Evolutionary conservation across 2,888 invertebrate species (phyloP).

Genomic region (Synanthedon vespiformis): DNA sequence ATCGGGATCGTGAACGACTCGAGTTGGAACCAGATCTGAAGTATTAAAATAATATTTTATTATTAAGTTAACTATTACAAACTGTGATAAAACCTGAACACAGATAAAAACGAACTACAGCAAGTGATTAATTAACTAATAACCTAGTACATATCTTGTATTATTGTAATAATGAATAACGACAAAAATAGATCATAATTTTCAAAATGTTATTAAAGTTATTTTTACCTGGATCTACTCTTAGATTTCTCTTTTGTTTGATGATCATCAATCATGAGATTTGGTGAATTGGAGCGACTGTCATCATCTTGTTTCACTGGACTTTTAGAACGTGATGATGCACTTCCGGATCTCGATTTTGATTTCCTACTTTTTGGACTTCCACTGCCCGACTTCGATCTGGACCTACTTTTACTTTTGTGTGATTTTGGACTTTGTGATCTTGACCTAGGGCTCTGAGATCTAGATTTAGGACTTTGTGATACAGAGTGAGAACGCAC

Average conservation of each 20-base stretch:
- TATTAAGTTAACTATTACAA: too few species aligned
- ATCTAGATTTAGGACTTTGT: conserved; percentile 30
- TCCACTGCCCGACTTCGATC: conserved; percentile 56
- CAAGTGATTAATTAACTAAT: too few species aligned
- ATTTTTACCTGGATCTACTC: conserved; percentile 45
- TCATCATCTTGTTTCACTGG: conserved; percentile 44
- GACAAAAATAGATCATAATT: too few species aligned
- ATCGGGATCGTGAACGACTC: conserved; percentile 53
- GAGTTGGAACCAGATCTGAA: conserved; percentile 47
- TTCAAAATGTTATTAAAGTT: neutral
- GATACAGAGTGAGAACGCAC: conserved; percentile 34
- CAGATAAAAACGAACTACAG: too few species aligned
- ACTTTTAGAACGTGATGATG: conserved; percentile 43
- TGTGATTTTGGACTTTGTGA: conserved; percentile 10
- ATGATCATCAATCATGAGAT: conserved; percentile 66
- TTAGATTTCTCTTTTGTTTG: conserved; percentile 44
- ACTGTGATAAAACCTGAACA: too few species aligned
- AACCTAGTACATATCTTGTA: too few species aligned
- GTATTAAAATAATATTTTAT: conserved; percentile 2
- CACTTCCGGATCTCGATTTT: conserved; percentile 33
- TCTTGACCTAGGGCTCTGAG: conserved; percentile 36
- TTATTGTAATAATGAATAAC: too few species aligned
- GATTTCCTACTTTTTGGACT: conserved; percentile 41
- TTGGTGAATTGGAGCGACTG: conserved; percentile 65
- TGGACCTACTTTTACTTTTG: conserved; percentile 33